Conservation (phyloP, 2,113 vertebrate species). For the Seriola quinqueradiata region DNA sequence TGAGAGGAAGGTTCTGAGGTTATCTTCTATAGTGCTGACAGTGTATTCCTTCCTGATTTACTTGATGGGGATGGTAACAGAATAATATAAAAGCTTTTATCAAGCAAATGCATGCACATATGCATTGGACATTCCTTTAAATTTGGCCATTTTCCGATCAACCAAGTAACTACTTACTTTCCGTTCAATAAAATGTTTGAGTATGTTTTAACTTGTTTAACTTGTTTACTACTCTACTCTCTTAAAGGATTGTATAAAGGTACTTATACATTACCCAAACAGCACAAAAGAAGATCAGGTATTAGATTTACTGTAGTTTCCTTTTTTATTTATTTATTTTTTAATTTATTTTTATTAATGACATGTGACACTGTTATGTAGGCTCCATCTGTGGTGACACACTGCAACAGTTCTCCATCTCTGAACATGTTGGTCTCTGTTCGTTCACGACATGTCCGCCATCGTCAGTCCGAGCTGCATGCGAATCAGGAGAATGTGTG, state of each 20-base stretch:
- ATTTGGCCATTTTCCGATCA: background rate
- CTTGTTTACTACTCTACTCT: conserved; percentile 84
- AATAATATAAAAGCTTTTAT: conserved; percentile 15
- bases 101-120: conserved; percentile 19
- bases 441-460: conserved; percentile 68
- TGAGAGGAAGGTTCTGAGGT: background rate
- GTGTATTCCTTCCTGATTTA: conserved; percentile 11
- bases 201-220: conserved; percentile 70
- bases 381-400: conserved; percentile 79
- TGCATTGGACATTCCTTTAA: background rate
- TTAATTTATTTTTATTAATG: conserved; percentile 11
- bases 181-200: conserved; percentile 37
- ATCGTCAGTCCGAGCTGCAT: conserved; percentile 80
- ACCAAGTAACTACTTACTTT: conserved; percentile 26
- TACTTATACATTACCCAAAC: conserved; percentile 88
- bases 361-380: conserved; percentile 70
- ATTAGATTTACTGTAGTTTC: conserved; percentile 74
- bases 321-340: background rate
- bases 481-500: conserved; percentile 71
- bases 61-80: background rate
- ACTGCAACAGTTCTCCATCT: conserved; percentile 76
- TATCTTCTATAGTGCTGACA: background rate
- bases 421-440: conserved; percentile 68
- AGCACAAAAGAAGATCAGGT: conserved; percentile 89
- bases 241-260: conserved; percentile 87